A percentile compares a stretch with the other conserved stretches of the same genome.
Conservation (phyloP, 2,797 vertebrate genomes). For the Gymnoscopelus microlampas region DNA sequence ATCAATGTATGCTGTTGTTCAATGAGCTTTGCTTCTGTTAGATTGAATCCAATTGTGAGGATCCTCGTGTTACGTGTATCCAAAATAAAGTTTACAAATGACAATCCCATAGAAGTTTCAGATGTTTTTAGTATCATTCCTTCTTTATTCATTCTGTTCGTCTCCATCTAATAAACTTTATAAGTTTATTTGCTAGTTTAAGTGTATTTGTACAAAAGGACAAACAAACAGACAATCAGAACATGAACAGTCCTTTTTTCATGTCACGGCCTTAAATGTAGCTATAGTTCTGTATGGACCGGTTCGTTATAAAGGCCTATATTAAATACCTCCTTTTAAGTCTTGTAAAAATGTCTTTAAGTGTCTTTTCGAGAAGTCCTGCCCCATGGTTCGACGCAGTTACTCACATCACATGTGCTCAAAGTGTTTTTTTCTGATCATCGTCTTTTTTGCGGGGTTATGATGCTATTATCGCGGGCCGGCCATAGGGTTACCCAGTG, state of each 20-base stretch:
- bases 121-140: conserved; percentile 73
- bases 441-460: conserved; percentile 31
- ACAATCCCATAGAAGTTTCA: conserved; percentile 59
- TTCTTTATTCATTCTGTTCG: conserved; percentile 84
- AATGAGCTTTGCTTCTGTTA: no score
- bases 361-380: conserved; percentile 80
- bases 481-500: conserved; percentile 83
- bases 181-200: conserved; percentile 86
- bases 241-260: conserved; percentile 75
- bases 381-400: conserved; percentile 78
- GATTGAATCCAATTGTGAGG: no score
- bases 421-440: conserved; percentile 50
- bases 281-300: conserved; percentile 54
- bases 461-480: conserved; percentile 88
- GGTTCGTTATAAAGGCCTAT: conserved; percentile 65
- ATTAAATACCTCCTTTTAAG: conserved; percentile 83
- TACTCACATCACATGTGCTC: conserved; percentile 72
- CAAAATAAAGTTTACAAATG: no score
- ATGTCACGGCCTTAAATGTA: conserved; percentile 57
- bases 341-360: conserved; percentile 76
- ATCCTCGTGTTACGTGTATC: no score
- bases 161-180: conserved; percentile 87
- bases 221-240: conserved; percentile 82
- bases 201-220: conserved; percentile 88
- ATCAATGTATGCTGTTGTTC: no score